Evolutionary conservation across 2,797 vertebrate species (phyloP), one percentile per base, ranked within the genome.

Genomic region (Telmatherina bonti): DNA sequence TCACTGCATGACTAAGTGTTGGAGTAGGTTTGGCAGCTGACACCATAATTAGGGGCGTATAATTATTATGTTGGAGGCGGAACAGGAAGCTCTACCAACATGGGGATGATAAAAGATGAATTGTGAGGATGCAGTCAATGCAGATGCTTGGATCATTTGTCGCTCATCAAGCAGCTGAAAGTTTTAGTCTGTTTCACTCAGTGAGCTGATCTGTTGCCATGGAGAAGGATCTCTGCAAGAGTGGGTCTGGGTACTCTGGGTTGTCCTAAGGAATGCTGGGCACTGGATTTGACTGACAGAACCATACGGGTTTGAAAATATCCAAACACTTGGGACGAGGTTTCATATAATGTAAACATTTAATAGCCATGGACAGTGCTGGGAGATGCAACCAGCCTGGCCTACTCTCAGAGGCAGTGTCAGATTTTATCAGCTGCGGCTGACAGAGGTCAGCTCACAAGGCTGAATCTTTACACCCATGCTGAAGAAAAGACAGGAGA

Each of bases 1-100:
- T 64, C 67, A 68, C 77, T 86, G 90, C 68, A 82, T 78, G 82
- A 82, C 85, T 67, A 82, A 88, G 84, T 82, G 83, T 79, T 59
- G 74, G 82, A 79, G 80, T 67, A 26, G 76, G 85, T 67, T 82
- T 83, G 88, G 68, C 74, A 67, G 72, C 82, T 77, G 68, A 81
- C 59, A 5, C 56, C 67, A 70, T 88, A 82, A 89, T 90, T 89
- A 91, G 82, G 78, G 72, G 38, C 7, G 38, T 78, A 83, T 89
- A 85, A 90, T 90, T 83, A 86, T 90, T 78, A 89, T 87, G 82
- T 72, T 62, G 72, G 83, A 85, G 83, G 76, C 65, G 72, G 83
- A 82, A 72, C 81, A 90, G 86, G 90, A 91, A 92, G 86, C 51
- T 13, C 63, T 11, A 84, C 84, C 78, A 79, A 81, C 82, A 60